These are phyloP conservation scores for Anhinga anhinga DNA, from an alignment of 2,113 vertebrate species.

Conservation along the genomic window DNA sequence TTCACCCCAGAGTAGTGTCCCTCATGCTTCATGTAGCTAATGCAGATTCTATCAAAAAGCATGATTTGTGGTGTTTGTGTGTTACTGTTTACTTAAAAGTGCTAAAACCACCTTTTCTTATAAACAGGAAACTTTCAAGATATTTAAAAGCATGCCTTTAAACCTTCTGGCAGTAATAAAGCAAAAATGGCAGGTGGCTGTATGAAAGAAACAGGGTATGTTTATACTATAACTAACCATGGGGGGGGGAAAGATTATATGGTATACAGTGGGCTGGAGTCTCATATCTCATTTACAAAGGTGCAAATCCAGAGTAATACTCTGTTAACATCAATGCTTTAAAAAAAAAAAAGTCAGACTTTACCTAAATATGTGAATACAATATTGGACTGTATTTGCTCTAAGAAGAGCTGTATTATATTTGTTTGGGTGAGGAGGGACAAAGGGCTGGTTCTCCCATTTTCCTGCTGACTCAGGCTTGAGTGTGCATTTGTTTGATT, in stretches of 20 bases:
- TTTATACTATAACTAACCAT: constrained; percentile 56
- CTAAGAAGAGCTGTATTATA: not conserved
- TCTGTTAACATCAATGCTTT: not conserved
- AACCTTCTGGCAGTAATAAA: constrained; percentile 66
- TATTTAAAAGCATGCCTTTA: constrained; percentile 75
- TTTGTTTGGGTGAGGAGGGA: not conserved
- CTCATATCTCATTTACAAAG: not conserved
- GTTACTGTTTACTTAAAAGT: constrained; percentile 72
- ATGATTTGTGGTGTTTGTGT: constrained; percentile 71
- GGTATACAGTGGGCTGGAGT: not conserved
- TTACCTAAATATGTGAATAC: not conserved
- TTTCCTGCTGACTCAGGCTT: not conserved
- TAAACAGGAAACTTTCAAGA: constrained; percentile 75
- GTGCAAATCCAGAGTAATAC: not conserved
- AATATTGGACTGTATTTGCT: not conserved
- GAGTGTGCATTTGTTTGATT: not conserved
- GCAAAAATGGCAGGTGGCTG: constrained; percentile 72
- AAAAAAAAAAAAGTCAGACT: not conserved
- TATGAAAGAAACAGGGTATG: constrained; percentile 63
- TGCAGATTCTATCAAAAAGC: constrained; percentile 70
- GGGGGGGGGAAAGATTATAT: not conserved
- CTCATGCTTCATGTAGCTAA: constrained; percentile 31
- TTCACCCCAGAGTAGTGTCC: not conserved
- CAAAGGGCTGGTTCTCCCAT: not conserved
- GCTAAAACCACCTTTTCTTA: constrained; percentile 73